Evolutionary conservation across 2,888 invertebrate species (phyloP).

Genomic region (Tyria jacobaeae): DNA sequence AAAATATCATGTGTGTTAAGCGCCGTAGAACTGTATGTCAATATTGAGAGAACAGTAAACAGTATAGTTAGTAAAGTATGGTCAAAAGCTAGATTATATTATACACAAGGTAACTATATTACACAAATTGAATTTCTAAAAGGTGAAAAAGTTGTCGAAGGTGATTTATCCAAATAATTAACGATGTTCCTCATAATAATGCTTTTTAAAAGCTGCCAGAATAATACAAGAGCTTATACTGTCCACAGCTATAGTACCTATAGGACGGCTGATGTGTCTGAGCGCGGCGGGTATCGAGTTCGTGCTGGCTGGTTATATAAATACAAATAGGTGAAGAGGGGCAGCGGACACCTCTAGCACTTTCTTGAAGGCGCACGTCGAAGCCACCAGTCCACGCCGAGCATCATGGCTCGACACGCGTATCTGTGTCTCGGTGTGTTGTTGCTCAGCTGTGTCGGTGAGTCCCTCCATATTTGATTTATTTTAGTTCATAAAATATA

Average conservation of each 20-base stretch:
- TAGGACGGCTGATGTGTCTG: slow-evolving; percentile 69
- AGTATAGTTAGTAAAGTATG: neutral
- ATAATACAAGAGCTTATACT: slow-evolving; percentile 65
- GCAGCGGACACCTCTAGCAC: slow-evolving; percentile 83
- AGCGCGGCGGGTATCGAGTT: slow-evolving; percentile 64
- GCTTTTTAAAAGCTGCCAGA: slow-evolving; percentile 76
- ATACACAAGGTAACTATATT: neutral
- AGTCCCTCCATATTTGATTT: slow-evolving; percentile 61
- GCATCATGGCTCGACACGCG: slow-evolving; percentile 86
- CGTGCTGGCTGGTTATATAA: slow-evolving; percentile 81
- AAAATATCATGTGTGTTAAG: neutral
- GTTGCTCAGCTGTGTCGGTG: slow-evolving; percentile 80
- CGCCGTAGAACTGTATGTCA: neutral
- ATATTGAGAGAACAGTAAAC: neutral
- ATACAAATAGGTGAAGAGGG: slow-evolving; percentile 86
- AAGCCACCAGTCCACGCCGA: slow-evolving; percentile 81
- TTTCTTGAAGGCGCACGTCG: slow-evolving; percentile 79
- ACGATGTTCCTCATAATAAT: slow-evolving; percentile 59
- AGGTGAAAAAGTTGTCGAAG: slow-evolving; percentile 36
- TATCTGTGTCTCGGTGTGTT: slow-evolving; percentile 82
- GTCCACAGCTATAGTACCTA: slow-evolving; percentile 64
- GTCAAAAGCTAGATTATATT: neutral
- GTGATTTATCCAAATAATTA: slow-evolving; percentile 53
- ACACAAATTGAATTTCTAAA: slow-evolving; percentile 2
- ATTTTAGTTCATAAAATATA: neutral